These are phyloP conservation scores for Myathropa florea DNA, from an alignment of 2,888 invertebrate genomes.

Conservation along the genomic window DNA sequence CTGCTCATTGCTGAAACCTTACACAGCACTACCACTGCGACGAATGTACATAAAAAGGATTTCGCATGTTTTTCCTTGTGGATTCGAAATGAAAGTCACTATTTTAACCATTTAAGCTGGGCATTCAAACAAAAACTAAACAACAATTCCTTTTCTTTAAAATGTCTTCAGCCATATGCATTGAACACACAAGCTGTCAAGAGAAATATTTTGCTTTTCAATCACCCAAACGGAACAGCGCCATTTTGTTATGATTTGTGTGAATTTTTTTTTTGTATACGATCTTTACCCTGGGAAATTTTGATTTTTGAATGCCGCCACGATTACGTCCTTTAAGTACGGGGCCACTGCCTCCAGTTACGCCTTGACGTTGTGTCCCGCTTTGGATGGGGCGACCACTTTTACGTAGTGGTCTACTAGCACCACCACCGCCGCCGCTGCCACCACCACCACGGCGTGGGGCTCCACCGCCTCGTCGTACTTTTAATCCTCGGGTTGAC, in stretches of 20 bases:
- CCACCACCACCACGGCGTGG: conserved; percentile 83
- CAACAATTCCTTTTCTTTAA: conserved; percentile 35
- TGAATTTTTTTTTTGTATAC: conserved; percentile 28
- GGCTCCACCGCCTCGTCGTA: conserved; percentile 84
- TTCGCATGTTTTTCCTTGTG: conserved; percentile 10
- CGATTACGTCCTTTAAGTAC: conserved; percentile 88
- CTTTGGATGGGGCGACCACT: conserved; percentile 82
- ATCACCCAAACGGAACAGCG: conserved; percentile 58
- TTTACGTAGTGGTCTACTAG: conserved; percentile 82
- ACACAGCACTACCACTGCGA: conserved; percentile 45
- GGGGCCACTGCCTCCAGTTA: conserved; percentile 81
- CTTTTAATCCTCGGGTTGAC: conserved; percentile 84
- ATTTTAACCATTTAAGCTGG: conserved; percentile 64
- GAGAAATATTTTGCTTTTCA: conserved; percentile 45
- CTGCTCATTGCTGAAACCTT: conserved; percentile 28
- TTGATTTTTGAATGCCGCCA: conserved; percentile 84
- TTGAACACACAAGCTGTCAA: conserved; percentile 54
- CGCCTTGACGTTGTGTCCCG: conserved; percentile 78
- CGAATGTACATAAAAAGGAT: conserved; percentile 25
- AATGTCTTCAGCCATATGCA: conserved; percentile 35
- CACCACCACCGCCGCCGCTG: conserved; percentile 82
- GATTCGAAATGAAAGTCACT: conserved; percentile 51
- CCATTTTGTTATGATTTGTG: conserved; percentile 54
- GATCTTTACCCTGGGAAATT: conserved; percentile 79
- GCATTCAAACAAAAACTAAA: conserved; percentile 57